Evolutionary conservation across 2,797 vertebrate genomes (phyloP).

Genomic region (Tolypeutes matacus): DNA sequence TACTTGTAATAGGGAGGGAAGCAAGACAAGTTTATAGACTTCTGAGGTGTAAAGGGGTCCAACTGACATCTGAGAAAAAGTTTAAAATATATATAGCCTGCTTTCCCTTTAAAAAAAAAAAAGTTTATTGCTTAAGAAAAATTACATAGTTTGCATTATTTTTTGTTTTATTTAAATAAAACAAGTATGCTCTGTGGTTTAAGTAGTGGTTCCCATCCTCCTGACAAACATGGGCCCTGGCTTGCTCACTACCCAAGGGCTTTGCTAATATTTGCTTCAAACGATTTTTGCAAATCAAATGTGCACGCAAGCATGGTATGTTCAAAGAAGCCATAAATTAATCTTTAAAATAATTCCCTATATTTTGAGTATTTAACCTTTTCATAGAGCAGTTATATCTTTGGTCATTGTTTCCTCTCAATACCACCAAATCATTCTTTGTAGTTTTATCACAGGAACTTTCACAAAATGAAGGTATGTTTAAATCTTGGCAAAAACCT

Average conservation of each 20-base stretch:
- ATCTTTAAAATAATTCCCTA: conserved; percentile 5
- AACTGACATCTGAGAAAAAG: neutral
- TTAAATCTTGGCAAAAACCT: neutral
- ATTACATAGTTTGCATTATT: neutral
- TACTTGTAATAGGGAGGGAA: neutral
- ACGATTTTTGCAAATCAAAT: conserved; percentile 13
- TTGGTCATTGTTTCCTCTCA: neutral
- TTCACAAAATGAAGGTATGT: neutral
- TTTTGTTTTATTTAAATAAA: conserved; percentile 9
- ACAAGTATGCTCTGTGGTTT: neutral
- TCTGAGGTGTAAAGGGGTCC: neutral
- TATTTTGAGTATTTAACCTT: neutral
- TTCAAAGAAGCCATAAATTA: neutral
- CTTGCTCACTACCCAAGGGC: neutral
- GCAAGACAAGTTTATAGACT: neutral
- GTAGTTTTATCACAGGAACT: neutral
- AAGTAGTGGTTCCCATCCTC: neutral
- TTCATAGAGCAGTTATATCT: neutral
- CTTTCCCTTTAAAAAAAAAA: conserved; percentile 27
- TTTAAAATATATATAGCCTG: neutral
- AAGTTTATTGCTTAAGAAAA: neutral
- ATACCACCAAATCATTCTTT: neutral
- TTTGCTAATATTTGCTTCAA: neutral
- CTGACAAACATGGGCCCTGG: neutral
- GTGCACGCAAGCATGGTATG: neutral